phyloP scores from a whole-genome alignment of 1,140 invertebrate genomes.

The Arctopsyche grandis region DNA sequence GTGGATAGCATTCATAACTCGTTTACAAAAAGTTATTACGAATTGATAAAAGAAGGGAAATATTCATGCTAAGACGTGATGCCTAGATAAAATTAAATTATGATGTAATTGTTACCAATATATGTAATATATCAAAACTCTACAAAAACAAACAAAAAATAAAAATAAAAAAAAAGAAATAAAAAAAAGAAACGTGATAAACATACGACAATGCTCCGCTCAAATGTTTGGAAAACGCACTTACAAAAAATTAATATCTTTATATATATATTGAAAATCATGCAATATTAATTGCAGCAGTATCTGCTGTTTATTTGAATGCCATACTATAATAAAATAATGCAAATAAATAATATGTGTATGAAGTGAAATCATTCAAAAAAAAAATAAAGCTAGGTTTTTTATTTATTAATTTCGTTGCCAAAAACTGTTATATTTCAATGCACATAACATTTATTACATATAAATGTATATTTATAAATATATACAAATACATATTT shows the following conservation, averaged over 20 bases:
- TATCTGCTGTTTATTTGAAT: slow-evolving; percentile 36
- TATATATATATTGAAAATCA: slow-evolving; percentile 34
- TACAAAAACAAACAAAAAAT: slow-evolving; percentile 37
- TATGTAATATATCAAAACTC: slow-evolving; percentile 30
- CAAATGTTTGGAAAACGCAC: slow-evolving; percentile 37
- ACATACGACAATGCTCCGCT: slow-evolving; percentile 26
- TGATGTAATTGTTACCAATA: slow-evolving; percentile 22
- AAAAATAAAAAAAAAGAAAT: slow-evolving; percentile 25
- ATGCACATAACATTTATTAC: slow-evolving; percentile 19
- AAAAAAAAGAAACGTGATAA: slow-evolving; percentile 38
- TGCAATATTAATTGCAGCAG: slow-evolving; percentile 40
- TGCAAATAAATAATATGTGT: slow-evolving; percentile 21
- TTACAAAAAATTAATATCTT: slow-evolving; percentile 33
- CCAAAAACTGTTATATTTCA: slow-evolving; percentile 12
- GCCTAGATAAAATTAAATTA: slow-evolving; percentile 11
- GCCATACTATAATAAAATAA: slow-evolving; percentile 19
- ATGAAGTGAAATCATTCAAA: slow-evolving; percentile 24
- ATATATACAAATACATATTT: slow-evolving; percentile 25
- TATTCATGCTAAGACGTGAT: slow-evolving; percentile 26
- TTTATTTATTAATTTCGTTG: slow-evolving; percentile 7
- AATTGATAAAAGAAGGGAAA: slow-evolving; percentile 20
- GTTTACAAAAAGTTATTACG: slow-evolving; percentile 31
- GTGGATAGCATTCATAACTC: slow-evolving; percentile 21
- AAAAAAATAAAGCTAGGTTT: slow-evolving; percentile 4
- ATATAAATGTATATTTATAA: neutral